Conservation (phyloP, 1,140 invertebrate species). For the Marisa cornuarietis region DNA sequence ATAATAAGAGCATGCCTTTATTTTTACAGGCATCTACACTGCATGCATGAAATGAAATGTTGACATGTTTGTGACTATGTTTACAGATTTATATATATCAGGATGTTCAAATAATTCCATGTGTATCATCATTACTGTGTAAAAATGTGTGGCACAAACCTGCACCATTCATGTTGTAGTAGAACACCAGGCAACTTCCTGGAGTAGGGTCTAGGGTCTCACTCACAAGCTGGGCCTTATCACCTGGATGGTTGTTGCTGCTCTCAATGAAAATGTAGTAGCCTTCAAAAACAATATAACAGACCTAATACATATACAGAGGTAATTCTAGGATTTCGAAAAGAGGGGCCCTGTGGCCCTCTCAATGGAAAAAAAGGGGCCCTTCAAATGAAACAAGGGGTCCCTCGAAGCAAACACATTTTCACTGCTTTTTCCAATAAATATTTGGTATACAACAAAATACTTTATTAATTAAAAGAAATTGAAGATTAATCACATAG, state of each 20-base stretch:
- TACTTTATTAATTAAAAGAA: too few relatives aligned
- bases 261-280: conserved; percentile 81
- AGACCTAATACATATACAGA: too few relatives aligned
- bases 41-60: not conserved
- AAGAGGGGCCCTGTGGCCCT: too few relatives aligned
- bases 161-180: conserved; percentile 80
- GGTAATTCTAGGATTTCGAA: too few relatives aligned
- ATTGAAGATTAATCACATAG: too few relatives aligned
- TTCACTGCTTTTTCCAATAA: too few relatives aligned
- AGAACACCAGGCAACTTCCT: conserved; percentile 67
- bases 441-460: too few relatives aligned
- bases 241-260: conserved; percentile 30
- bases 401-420: too few relatives aligned
- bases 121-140: not conserved
- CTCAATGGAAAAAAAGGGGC: too few relatives aligned
- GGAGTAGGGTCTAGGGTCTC: conserved; percentile 21
- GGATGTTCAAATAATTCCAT: not conserved
- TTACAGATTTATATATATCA: conserved; percentile 26
- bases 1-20: too few relatives aligned
- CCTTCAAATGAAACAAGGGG: too few relatives aligned
- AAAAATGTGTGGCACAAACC: conserved; percentile 16
- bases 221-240: conserved; percentile 49
- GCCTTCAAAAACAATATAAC: conserved; percentile 31
- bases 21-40: too few relatives aligned
- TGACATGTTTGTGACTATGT: not conserved